These are phyloP conservation scores for Bucorvus abyssinicus DNA, from an alignment of 2,797 vertebrate genomes.

Conservation along the genomic window DNA sequence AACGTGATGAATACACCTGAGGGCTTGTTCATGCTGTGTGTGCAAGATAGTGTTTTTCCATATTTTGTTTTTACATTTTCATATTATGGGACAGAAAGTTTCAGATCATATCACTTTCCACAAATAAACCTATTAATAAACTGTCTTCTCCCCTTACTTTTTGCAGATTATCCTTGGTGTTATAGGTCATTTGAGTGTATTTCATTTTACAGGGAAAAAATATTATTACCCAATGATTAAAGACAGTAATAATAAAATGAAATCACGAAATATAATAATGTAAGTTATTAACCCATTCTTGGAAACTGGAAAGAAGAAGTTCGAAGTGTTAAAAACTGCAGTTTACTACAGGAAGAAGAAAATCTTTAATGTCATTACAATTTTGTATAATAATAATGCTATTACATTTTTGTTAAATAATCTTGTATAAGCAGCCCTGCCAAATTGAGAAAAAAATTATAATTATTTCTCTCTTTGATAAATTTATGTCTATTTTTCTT, in stretches of 20 bases:
- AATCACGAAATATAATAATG: background rate
- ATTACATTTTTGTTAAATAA: too few species aligned
- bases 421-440: background rate
- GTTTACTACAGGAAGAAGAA: background rate
- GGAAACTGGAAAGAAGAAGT: background rate
- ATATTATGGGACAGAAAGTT: background rate
- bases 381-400: too few species aligned
- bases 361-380: background rate
- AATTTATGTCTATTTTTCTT: background rate
- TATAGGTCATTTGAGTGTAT: background rate
- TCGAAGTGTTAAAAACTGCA: background rate
- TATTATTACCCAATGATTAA: background rate
- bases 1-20: background rate
- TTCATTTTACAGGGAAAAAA: background rate
- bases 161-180: background rate
- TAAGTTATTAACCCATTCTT: background rate
- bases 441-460: background rate
- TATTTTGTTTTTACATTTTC: background rate
- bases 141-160: background rate
- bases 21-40: background rate
- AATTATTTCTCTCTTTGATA: background rate
- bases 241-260: background rate
- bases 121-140: background rate
- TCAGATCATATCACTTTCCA: background rate
- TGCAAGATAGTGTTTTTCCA: background rate